A percentile compares a stretch with the other conserved stretches of the same genome.
phyloP scores from a whole-genome alignment of 2,797 vertebrate genomes.

The Australoheros facetus region DNA sequence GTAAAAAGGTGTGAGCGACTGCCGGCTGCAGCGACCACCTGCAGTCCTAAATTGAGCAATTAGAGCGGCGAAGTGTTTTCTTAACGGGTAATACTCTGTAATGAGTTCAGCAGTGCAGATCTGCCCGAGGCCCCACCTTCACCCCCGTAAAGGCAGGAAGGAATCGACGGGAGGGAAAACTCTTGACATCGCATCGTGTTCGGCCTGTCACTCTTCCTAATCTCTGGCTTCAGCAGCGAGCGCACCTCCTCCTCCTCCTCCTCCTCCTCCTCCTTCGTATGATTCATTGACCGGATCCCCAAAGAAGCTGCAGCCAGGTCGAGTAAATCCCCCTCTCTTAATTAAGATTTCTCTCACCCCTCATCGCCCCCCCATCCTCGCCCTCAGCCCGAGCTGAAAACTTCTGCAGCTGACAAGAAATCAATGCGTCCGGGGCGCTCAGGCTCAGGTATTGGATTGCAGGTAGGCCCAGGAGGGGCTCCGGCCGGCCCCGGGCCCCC shows the following conservation, averaged over 20 bases:
- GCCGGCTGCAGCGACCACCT: constrained; percentile 67
- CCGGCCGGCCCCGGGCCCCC: constrained; percentile 50
- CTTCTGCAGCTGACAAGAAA: constrained; percentile 83
- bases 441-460: constrained; percentile 84
- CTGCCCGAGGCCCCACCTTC: constrained; percentile 62
- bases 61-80: constrained; percentile 75
- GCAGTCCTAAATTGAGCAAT: constrained; percentile 77
- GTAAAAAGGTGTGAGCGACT: constrained; percentile 53
- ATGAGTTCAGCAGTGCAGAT: constrained; percentile 77
- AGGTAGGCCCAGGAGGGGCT: constrained; percentile 80
- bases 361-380: constrained; percentile 25
- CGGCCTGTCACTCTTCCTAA: constrained; percentile 70
- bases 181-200: constrained; percentile 18
- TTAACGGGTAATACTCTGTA: constrained; percentile 75
- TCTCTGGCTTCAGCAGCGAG: constrained; percentile 54
- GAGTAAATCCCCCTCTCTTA: constrained; percentile 78
- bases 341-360: constrained; percentile 84
- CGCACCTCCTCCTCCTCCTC: constrained; percentile 9
- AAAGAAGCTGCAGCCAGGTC: constrained; percentile 69
- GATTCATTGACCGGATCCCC: constrained; percentile 72
- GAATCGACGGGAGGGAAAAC: constrained; percentile 40
- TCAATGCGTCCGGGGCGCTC: constrained; percentile 73
- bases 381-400: constrained; percentile 73
- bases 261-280: constrained; percentile 37
- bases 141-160: constrained; percentile 40